These are phyloP conservation scores for Anguilla obscura DNA, from an alignment of 2,797 vertebrate genomes.

Conservation along the genomic window DNA sequence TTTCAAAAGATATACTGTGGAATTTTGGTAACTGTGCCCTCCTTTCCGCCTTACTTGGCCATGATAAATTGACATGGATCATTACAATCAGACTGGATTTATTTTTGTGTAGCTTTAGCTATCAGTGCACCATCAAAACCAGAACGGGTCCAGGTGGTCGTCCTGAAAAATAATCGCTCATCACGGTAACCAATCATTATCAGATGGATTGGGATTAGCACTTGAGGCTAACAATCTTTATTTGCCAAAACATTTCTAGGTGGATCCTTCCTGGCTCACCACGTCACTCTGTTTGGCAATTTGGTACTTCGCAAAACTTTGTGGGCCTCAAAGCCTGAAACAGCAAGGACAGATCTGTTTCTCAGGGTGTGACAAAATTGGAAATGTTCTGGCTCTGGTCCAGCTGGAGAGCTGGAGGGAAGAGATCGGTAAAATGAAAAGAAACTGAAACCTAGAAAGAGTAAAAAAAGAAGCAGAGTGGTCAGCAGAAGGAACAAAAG, in stretches of 20 bases:
- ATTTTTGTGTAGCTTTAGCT: background rate
- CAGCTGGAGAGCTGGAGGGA: background rate
- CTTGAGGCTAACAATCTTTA: too few species aligned
- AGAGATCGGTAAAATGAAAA: background rate
- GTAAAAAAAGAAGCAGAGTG: background rate
- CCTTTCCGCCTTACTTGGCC: background rate
- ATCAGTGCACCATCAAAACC: background rate
- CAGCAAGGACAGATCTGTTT: background rate
- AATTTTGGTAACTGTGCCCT: background rate
- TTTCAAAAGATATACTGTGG: background rate
- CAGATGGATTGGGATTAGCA: too few species aligned
- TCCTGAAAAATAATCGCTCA: too few species aligned
- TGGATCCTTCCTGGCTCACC: too few species aligned
- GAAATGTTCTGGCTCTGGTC: too few species aligned
- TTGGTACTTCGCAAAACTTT: too few species aligned
- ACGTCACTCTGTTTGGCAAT: too few species aligned
- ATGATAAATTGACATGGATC: background rate
- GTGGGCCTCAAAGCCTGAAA: background rate
- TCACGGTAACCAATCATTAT: too few species aligned
- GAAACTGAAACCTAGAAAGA: too few species aligned
- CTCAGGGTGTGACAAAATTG: background rate
- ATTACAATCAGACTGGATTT: background rate
- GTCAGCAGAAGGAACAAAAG: background rate
- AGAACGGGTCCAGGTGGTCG: too few species aligned
- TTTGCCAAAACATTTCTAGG: too few species aligned